Base-by-base conservation (phyloP, 2,888 invertebrate species). In the Venustoraphidia nigricollis region DNA sequence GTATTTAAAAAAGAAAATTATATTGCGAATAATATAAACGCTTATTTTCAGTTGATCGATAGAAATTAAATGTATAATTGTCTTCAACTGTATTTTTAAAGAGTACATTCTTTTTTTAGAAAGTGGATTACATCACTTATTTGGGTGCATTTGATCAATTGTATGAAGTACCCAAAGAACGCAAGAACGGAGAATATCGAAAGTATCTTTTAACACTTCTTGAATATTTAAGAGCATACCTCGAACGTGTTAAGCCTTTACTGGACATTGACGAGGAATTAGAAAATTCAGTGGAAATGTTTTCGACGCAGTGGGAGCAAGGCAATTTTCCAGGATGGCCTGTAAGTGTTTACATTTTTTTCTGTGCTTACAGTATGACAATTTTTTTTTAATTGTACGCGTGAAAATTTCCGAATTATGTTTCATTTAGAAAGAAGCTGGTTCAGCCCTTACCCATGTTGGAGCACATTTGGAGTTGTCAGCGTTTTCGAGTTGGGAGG, bases 381-480 rank as follows among this genome's bases (percentile, higher is more conserved):
- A 53, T 47, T 43, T 49, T 40, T 46, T 44, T 41, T 46, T 42
- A 37, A 43, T 41, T 50, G 10, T 43, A 35, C 45, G 46, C 36
- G 41, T 45, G 34, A 41, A 36, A 17, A 36, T 44, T 52, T 34
- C 42, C 10, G 36, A 8, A 11, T 17, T 13, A 41, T 48, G 55
- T 55, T 40, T 57, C 51, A 60, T 60, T 36, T 59, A 83, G 80
- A 93, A 95, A 80, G 95, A 96, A 69, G 83, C 89, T 1, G 89
- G 89, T 43, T 89, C 92, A 51, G 96, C 94, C 3, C 66, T 98
- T 53, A 86, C 94, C 0, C 90, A 95, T 63, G 82, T 92, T 6
- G 96, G 96, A 14, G 97, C 97, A 4, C 94, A 95, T 71, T 76
- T 99, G 53, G 98, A 99, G 66, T 70, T 99, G n/a, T 94, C 95